phyloP scores from a whole-genome alignment of 1,140 invertebrate genomes.

The Agrilus planipennis region DNA sequence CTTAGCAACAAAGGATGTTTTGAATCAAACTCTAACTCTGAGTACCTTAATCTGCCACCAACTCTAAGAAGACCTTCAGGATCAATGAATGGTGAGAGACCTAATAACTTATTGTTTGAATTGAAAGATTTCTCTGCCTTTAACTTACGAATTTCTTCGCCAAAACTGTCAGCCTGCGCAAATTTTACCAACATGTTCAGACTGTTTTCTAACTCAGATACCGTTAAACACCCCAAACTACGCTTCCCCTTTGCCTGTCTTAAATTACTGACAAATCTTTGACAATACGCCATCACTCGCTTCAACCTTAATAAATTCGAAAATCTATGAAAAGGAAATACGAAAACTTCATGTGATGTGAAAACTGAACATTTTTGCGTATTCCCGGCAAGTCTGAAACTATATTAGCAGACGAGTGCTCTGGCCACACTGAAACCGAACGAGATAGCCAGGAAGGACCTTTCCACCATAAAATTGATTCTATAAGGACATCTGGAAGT shows the following conservation, averaged over 20 bases:
- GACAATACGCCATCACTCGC: neutral
- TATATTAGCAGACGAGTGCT: neutral
- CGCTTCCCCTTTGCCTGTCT: neutral
- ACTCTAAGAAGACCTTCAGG: slow-evolving; percentile 7
- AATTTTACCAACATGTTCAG: neutral
- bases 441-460: neutral
- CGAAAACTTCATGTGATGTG: neutral
- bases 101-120: slow-evolving; percentile 2
- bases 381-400: neutral
- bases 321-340: neutral
- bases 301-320: neutral
- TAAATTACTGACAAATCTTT: neutral
- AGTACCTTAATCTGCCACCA: slow-evolving; percentile 6
- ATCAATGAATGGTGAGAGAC: slow-evolving; percentile 11
- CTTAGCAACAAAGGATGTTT: slow-evolving; percentile 14
- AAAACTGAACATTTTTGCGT: neutral
- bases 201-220: neutral
- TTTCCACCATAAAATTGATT: neutral
- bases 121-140: neutral
- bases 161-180: neutral
- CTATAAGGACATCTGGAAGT: neutral
- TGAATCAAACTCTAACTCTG: slow-evolving; percentile 6
- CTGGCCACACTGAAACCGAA: neutral
- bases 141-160: neutral
- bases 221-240: neutral